Evolutionary conservation across 2,888 invertebrate species (phyloP), one percentile per base, ranked within the genome.

Genomic region (Lamproptera curius): DNA sequence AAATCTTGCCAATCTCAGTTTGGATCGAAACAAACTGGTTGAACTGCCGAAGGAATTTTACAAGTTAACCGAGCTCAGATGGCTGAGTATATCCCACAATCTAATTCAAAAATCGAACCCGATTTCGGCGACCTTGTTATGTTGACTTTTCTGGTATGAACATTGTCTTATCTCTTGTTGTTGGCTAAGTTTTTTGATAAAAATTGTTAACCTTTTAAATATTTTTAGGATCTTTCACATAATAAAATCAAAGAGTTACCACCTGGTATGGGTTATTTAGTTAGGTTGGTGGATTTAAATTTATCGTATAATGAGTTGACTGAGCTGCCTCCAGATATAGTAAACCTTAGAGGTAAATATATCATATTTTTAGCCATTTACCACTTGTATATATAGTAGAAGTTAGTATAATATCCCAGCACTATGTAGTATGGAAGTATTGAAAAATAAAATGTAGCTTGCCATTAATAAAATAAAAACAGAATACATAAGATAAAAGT

Each of bases 261-360:
- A 16, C 88, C 92, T 54, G 95, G 95, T 65, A 91, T 97, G 88
- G 95, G 95, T 55, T 96, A 94, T 80, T 80, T 96, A 73, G 94
- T 95, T 53, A 91, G 95, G 61, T 84, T 95, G 71, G 91, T 90
- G 47, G 91, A 92, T 67, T 80, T 96, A 56, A 91, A 93, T 73
- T 72, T 95, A 51, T 92, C 93, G 57, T 88, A 94, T 80, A 96
- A 96, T 78, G 89, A 91, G 73, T 85, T 96, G 57, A 87, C 82
- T 65, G 92, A 93, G 70, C 76, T 96, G 61, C 95, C 95, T 31
- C 91, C 93, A 50, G 96, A 96, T 77, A 91, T 96, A 70, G 94
- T 93, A 57, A 93, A 92, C 75, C 90, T 95, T 76, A 89, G 94
- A 90, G 94, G 96, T 95, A 90, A 76, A 35, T 6, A 37, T 31